These are phyloP conservation scores for Noctua fimbriata DNA, from an alignment of 2,888 invertebrate genomes.

Conservation along the genomic window DNA sequence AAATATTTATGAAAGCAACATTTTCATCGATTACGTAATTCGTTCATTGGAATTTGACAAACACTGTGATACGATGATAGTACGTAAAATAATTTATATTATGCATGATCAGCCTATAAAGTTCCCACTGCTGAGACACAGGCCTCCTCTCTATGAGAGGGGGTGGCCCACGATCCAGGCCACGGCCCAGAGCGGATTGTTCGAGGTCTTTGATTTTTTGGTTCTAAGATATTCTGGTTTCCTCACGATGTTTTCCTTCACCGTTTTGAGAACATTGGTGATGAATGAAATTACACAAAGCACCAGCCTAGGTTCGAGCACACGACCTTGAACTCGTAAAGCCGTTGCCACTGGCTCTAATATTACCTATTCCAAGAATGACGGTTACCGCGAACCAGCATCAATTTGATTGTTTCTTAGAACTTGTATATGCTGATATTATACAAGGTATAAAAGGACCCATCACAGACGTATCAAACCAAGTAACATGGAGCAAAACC, in stretches of 20 bases:
- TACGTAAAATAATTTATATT: slow-evolving; percentile 6
- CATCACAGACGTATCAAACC: background rate
- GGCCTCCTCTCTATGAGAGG: background rate
- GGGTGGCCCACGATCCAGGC: background rate
- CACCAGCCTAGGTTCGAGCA: background rate
- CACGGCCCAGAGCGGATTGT: background rate
- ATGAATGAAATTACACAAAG: background rate
- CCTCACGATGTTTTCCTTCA: background rate
- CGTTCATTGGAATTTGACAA: background rate
- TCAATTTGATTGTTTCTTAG: background rate
- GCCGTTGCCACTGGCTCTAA: background rate
- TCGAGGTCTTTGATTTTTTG: background rate
- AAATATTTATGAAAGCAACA: background rate
- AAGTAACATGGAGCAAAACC: background rate
- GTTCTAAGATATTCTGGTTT: background rate
- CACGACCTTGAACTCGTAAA: background rate
- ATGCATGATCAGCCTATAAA: background rate
- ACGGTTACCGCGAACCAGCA: background rate
- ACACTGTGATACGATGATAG: background rate
- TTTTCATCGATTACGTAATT: background rate
- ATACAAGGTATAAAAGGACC: background rate
- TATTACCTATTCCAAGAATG: background rate
- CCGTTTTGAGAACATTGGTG: background rate
- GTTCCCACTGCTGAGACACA: background rate
- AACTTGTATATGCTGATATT: background rate